Conservation (phyloP, 2,113 vertebrate species). For the Rhinolophus ferrumequinum region DNA sequence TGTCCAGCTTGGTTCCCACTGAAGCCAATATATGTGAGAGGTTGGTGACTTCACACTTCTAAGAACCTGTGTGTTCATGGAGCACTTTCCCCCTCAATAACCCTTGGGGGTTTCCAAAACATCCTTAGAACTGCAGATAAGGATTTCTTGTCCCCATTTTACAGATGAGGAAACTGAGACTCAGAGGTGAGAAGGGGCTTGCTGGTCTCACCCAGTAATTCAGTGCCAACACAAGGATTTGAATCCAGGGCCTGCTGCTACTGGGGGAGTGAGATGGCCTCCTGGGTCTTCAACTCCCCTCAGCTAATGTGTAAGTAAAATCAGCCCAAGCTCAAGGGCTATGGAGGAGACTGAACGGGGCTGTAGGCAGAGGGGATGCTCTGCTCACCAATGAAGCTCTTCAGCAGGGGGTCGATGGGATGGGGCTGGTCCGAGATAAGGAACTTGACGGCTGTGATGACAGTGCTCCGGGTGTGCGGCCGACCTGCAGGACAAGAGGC, state of each 20-base stretch:
- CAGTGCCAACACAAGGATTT: not conserved
- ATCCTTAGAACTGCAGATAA: not conserved
- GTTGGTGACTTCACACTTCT: not conserved
- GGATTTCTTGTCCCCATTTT: not conserved
- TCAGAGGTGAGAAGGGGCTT: not conserved
- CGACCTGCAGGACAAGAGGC: constrained; percentile 83
- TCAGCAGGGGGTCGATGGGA: constrained; percentile 91
- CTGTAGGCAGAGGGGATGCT: not conserved
- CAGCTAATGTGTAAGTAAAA: not conserved
- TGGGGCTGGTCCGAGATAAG: constrained; percentile 94
- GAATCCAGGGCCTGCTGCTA: not conserved
- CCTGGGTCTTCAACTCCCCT: not conserved
- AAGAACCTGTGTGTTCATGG: not conserved
- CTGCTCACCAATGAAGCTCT: constrained; percentile 90
- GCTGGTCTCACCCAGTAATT: not conserved
- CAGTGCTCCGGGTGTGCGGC: constrained; percentile 91
- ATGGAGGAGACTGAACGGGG: not conserved
- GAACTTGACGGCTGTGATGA: constrained; percentile 95
- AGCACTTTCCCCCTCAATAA: not conserved
- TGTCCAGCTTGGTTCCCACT: not conserved
- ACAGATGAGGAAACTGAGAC: not conserved
- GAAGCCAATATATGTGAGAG: not conserved
- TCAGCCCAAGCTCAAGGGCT: not conserved
- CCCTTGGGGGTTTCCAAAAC: not conserved
- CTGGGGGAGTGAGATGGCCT: not conserved